Evolutionary conservation across 1,140 invertebrate species (phyloP).

Genomic region (Neodiprion pinetum): DNA sequence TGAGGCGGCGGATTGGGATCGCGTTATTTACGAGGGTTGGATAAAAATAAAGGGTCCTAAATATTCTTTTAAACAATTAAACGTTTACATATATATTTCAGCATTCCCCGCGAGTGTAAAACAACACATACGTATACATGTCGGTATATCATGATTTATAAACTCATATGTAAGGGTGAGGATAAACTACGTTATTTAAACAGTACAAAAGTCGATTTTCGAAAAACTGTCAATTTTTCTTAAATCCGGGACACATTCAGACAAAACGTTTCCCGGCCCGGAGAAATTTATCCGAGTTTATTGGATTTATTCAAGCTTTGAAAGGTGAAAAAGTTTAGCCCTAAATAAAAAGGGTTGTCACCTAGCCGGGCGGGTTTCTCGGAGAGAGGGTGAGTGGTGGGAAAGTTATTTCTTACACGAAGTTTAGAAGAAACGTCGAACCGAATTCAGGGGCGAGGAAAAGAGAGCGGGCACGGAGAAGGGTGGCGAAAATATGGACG

Average conservation of each 20-base stretch:
- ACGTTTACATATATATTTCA: too few species aligned
- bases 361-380: conserved; percentile 18
- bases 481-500: not conserved
- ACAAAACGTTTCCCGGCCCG: too few species aligned
- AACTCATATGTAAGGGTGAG: too few species aligned
- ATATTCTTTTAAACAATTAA: conserved; percentile 13
- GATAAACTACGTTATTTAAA: too few species aligned
- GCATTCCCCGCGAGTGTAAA: too few species aligned
- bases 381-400: not conserved
- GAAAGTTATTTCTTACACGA: conserved; percentile 60
- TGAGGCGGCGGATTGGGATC: not conserved
- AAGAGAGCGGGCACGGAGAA: conserved; percentile 54
- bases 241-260: too few species aligned
- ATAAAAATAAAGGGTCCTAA: conserved; percentile 32
- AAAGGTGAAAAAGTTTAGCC: conserved; percentile 44
- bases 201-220: too few species aligned
- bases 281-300: conserved; percentile 36
- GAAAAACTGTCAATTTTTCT: too few species aligned
- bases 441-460: conserved; percentile 32
- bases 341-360: conserved; percentile 64
- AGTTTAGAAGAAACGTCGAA: conserved; percentile 33
- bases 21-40: conserved; percentile 43
- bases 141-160: too few species aligned
- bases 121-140: too few species aligned
- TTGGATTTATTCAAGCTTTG: conserved; percentile 57